These are phyloP conservation scores for Isurus oxyrinchus DNA, from an alignment of 2,113 vertebrate genomes.

Conservation along the genomic window DNA sequence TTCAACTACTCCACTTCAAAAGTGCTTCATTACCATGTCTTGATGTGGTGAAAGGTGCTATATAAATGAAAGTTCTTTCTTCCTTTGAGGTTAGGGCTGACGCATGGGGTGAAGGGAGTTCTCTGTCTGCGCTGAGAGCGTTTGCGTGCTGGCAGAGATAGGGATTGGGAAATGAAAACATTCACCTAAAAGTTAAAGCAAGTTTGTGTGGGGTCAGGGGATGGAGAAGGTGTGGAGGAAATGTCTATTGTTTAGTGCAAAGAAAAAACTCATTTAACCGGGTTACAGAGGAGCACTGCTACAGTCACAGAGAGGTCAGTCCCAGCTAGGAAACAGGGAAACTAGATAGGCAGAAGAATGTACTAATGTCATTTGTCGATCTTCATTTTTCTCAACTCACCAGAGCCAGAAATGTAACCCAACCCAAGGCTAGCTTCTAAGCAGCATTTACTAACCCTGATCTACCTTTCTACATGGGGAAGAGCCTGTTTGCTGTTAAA, in stretches of 20 bases:
- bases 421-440: not conserved
- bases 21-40: not conserved
- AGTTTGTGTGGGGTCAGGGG: too few species aligned
- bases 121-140: too few species aligned
- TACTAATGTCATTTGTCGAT: not conserved
- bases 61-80: not conserved
- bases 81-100: not conserved
- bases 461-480: not conserved
- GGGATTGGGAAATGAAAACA: too few species aligned
- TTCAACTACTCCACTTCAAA: not conserved
- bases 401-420: not conserved
- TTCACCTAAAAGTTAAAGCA: too few species aligned
- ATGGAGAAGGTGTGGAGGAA: too few species aligned
- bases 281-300: not conserved
- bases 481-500: not conserved
- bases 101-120: too few species aligned
- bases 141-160: too few species aligned
- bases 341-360: not conserved
- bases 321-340: not conserved
- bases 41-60: not conserved
- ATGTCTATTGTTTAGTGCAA: not conserved
- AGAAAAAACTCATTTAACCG: not conserved
- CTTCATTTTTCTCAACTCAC: not conserved
- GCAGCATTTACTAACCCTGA: not conserved
- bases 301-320: not conserved